Conservation (phyloP, 2,888 invertebrate species). For the Argyresthia albistria region DNA sequence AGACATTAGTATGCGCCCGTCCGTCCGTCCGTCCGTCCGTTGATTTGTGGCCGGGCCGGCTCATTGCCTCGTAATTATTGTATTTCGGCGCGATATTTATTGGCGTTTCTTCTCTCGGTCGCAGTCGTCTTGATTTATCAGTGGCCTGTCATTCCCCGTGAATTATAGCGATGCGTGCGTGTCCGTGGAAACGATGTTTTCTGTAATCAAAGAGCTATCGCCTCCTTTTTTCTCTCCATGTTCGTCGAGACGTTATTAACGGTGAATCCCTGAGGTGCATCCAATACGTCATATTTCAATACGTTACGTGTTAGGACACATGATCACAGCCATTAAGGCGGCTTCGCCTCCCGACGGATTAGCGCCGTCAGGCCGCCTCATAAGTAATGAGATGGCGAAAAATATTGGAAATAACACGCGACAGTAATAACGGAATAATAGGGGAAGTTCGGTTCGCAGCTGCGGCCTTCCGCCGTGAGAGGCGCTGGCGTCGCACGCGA, state of each 20-base stretch:
- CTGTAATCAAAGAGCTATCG: slow-evolving; percentile 23
- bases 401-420: slow-evolving; percentile 61
- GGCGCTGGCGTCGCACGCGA: neutral
- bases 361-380: slow-evolving; percentile 35
- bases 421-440: slow-evolving; percentile 55
- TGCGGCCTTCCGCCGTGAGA: slow-evolving; percentile 21
- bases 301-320: slow-evolving; percentile 61
- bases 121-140: slow-evolving; percentile 51
- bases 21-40: slow-evolving; percentile 47
- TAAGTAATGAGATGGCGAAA: slow-evolving; percentile 64
- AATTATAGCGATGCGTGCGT: slow-evolving; percentile 46
- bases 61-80: slow-evolving; percentile 68
- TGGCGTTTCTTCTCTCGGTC: slow-evolving; percentile 52
- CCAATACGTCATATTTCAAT: slow-evolving; percentile 66
- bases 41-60: slow-evolving; percentile 65
- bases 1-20: slow-evolving; percentile 64
- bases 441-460: slow-evolving; percentile 31
- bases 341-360: slow-evolving; percentile 58
- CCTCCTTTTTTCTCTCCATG: slow-evolving; percentile 12
- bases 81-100: slow-evolving; percentile 67
- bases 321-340: slow-evolving; percentile 64
- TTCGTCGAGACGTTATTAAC: slow-evolving; percentile 32
- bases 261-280: slow-evolving; percentile 48
- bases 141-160: slow-evolving; percentile 41
- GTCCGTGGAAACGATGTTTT: slow-evolving; percentile 23